Base-by-base conservation (phyloP, 2,113 vertebrate species). In the Neotoma lepida region DNA sequence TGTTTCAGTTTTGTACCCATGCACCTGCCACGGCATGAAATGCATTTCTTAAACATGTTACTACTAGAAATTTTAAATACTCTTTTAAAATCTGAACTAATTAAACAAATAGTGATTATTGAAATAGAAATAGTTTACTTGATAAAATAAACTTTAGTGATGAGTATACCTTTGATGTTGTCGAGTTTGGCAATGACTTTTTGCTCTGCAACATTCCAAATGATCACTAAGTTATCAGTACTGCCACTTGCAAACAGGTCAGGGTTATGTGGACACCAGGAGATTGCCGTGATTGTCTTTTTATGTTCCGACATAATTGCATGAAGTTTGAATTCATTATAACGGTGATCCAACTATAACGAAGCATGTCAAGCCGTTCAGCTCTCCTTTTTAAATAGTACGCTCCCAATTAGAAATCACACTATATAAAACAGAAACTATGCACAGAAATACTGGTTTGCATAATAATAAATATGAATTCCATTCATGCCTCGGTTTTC, bases 281-380 rank as follows among this genome's bases (percentile, higher is more conserved):
- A 99, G 97, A 99, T 99, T 24, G 99, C 99, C 33, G 99, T 99
- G 95, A 99, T 99, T 84, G 99, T 99, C 98, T 99, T 99, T 98
- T 99, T 99, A 97, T 99, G 99, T 93, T 99, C 99, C 35, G 99
- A 99, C 99, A 99, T 99, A 98, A 99, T 99, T 39, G 99, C 98
- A 9, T 97, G 98, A 93, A 99, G 98, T 94, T 99, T 99, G 97
- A 99, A 99, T 96, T 99, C 99, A 97, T 99, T 99, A 94, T 99
- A 99, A 96, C 97, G 98, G 97, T 98, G 99, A 98, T 99, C 99
- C 98, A 99, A 94, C 99, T 99, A 94, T 90, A 98, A 51, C 88
- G 88, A 73, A 46, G 89, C 61, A 94, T 33, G 97, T 74, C 63
- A 95, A 88, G 93, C 24, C 89, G 20, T 44, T 96, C 61, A 96